Evolutionary conservation across 2,113 vertebrate genomes (phyloP), one percentile per base, ranked within the genome.

Genomic region (Peromyscus polionotus): DNA sequence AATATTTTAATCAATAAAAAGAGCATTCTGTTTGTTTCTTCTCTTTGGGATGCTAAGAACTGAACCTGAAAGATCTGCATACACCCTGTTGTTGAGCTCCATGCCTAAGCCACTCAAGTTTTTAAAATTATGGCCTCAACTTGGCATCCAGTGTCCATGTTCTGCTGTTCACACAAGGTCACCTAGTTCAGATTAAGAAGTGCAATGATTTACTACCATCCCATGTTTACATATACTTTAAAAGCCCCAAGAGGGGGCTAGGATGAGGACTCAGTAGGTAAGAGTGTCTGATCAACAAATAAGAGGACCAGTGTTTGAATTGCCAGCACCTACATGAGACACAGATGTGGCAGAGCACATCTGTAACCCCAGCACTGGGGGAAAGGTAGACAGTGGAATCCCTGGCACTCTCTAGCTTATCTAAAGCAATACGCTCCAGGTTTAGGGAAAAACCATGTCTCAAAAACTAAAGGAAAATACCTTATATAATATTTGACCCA

Each of bases 91-190:
- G n/a, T 7, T 72, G 9, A 73, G 17, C 5, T 33, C 42, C 31
- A 93, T 1, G 11, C 8, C 28, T 63, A 51, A 36, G 39, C 3
- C 31, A 10, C 19, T 39, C 89, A 91, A 5, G 12, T 24, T 77
- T 61, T 90, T 63, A 13, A 65, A 81, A 84, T 92, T 76, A 94
- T 90, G 42, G 92, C 9, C 83, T 39, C 31, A 86, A 91, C n/a
- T 76, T 4, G 10, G 19, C 77, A 80, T 81, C 5, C 26, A 73
- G 61, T 57, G 28, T 80, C 90, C 54, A 65, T 8, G 3, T 36
- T 97, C 65, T 83, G 59, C 39, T 91, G 51, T n/a, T 51, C 75
- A 90, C 95, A 95, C 19, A 91, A 95, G 92, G 94, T 4, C 70
- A 3, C 16, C 36, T 57, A 91, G n/a, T 72, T 88, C 33, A 94